Evolutionary conservation across 2,888 invertebrate species (phyloP), one percentile per base, ranked within the genome.

Genomic region (Clivina fossor): DNA sequence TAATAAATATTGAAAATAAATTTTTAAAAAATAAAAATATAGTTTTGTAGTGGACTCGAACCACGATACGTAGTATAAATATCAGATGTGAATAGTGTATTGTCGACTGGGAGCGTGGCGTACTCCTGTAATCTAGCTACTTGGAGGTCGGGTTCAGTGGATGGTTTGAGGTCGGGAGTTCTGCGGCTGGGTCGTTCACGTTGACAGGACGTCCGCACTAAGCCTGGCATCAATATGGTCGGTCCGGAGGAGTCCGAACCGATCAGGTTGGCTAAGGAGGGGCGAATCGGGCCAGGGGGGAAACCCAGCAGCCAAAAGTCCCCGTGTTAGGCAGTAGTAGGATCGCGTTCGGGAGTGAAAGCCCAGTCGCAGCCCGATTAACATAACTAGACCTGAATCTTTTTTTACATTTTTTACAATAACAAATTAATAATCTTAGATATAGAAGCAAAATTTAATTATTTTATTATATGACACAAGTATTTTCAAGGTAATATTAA

Each of bases 251-350:
- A 94, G 84, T 86, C 83, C 74, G 71, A 78, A 80, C 78, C 74
- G 77, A 78, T 86, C 90, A 90, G 90, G 94, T 95, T 89, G 81
- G 83, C 85, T 89, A 93, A 94, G 85, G 94, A 93, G 92, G 86
- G 90, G 89, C 88, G 93, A 80, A 94, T 82, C 89, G 94, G 94
- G 93, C 91, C 92, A 94, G 94, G 87, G 90, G 90, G 91, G 93
- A 88, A 91, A 93, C 91, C 86, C 90, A 94, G 93, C 94, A 95
- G 93, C 92, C 93, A 93, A 94, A 93, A 95, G 92, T 90, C 89
- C 85, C 92, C 93, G 92, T 90, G 93, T 91, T 83, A 86, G 82
- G 90, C 93, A 93, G 93, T 94, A 93, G 92, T 89, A 91, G 93
- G 93, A 91, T 90, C 87, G 93, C 93, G 90, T 86, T 90, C 85